A percentile compares a stretch with the other conserved stretches of the same genome.
Conservation (phyloP, 2,797 vertebrate genomes). For the Pelochelys cantorii region DNA sequence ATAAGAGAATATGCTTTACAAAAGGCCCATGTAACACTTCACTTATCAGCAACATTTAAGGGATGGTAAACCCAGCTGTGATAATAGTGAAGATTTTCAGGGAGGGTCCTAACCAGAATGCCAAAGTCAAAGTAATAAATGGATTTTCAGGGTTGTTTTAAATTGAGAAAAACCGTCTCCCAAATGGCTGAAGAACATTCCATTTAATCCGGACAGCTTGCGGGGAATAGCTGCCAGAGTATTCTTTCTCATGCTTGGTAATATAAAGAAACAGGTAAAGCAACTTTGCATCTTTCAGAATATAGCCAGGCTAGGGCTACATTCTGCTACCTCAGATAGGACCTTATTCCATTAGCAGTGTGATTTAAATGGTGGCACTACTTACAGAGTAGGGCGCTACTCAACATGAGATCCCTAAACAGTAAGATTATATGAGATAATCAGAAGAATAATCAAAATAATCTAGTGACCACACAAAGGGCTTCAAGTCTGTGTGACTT, state of each 20-base stretch:
- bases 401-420: background rate
- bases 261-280: background rate
- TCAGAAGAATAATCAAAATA: background rate
- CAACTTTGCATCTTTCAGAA: background rate
- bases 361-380: background rate
- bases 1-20: conserved; percentile 59
- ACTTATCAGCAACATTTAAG: conserved; percentile 56
- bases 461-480: too few species aligned
- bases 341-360: background rate
- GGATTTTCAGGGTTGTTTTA: conserved; percentile 27
- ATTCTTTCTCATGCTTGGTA: background rate
- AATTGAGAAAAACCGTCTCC: conserved; percentile 48
- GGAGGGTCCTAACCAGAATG: conserved; percentile 43
- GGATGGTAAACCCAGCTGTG: conserved; percentile 51
- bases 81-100: conserved; percentile 40
- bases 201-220: conserved; percentile 22
- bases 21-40: conserved; percentile 54
- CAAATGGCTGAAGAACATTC: conserved; percentile 47
- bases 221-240: background rate
- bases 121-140: conserved; percentile 61
- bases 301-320: background rate
- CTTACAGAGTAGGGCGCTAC: background rate
- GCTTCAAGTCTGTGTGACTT: background rate
- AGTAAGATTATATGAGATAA: background rate
- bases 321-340: background rate